Conservation (phyloP, 53 echinoderm and acorn worm genomes). For the Patiria pectinifera region DNA sequence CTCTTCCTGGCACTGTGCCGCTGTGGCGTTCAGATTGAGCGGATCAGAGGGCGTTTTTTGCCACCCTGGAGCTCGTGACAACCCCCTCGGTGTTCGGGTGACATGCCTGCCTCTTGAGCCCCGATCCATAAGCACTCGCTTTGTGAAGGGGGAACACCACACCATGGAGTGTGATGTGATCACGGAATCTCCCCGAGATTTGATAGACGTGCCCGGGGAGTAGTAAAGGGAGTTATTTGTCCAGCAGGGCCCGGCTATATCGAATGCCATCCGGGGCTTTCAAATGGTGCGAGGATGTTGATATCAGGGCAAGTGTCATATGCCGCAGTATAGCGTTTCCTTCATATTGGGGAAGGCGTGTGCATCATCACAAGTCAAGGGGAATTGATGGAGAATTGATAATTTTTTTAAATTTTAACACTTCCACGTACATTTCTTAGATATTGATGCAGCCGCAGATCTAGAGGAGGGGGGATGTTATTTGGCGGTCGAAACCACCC, state of each 20-base stretch:
- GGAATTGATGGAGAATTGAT: no score
- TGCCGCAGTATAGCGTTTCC: background rate
- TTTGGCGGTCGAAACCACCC: no score
- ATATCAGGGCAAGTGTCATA: background rate
- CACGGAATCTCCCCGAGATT: background rate
- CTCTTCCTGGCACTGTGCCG: no score
- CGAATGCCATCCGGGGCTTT: background rate
- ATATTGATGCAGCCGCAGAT: no score
- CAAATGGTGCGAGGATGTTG: background rate
- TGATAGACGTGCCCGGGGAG: conserved; percentile 6
- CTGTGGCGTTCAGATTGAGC: no score
- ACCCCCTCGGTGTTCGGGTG: background rate
- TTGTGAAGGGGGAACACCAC: background rate
- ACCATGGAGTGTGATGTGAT: background rate
- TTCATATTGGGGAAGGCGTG: background rate
- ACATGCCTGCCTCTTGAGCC: background rate
- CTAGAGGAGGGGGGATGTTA: no score
- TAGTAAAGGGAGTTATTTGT: conserved; percentile 20
- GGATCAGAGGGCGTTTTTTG: background rate
- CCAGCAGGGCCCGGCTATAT: background rate
- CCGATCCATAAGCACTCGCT: background rate
- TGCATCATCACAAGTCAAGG: background rate
- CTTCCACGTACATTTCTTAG: no score
- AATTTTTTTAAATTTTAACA: no score
- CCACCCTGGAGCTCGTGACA: background rate